A percentile compares a stretch with the other conserved stretches of the same genome.
Conservation (phyloP, 2,888 invertebrate species). For the Scaptomyza polygonia region DNA sequence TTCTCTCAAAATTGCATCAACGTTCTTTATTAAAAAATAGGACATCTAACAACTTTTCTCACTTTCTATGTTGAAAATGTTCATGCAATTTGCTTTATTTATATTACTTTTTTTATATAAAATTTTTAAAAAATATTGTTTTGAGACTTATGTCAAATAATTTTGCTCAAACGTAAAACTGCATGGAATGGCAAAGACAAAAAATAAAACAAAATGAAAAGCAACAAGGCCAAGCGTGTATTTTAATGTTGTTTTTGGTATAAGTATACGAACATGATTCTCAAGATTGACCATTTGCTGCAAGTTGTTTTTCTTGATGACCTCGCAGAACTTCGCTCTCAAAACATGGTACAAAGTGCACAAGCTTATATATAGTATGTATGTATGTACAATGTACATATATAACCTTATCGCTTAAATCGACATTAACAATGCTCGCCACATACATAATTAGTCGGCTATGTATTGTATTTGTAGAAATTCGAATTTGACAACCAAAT, state of each 20-base stretch:
- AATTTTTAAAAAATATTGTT: no score
- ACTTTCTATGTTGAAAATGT: background rate
- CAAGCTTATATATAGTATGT: slow-evolving; percentile 12
- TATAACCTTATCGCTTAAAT: slow-evolving; percentile 7
- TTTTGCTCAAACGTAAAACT: background rate
- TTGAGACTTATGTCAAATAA: background rate
- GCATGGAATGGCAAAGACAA: background rate
- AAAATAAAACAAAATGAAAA: slow-evolving; percentile 33
- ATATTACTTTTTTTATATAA: no score
- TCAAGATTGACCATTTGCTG: slow-evolving; percentile 42
- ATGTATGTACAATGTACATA: no score
- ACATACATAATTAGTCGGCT: background rate
- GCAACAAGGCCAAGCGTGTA: slow-evolving; percentile 53
- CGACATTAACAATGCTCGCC: background rate
- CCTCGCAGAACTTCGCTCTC: slow-evolving; percentile 33
- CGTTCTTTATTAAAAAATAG: no score
- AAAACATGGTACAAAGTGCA: slow-evolving; percentile 31
- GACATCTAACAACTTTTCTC: no score
- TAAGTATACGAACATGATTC: slow-evolving; percentile 51
- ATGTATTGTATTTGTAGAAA: background rate
- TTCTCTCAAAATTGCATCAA: background rate
- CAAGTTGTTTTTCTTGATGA: slow-evolving; percentile 43
- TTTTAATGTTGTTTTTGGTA: slow-evolving; percentile 1
- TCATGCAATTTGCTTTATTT: background rate
- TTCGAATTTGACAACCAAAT: slow-evolving; percentile 24